A percentile compares a stretch with the other conserved stretches of the same genome.
These are phyloP conservation scores for Tuberolachnus salignus DNA, from an alignment of 2,888 invertebrate species.

Conservation along the genomic window DNA sequence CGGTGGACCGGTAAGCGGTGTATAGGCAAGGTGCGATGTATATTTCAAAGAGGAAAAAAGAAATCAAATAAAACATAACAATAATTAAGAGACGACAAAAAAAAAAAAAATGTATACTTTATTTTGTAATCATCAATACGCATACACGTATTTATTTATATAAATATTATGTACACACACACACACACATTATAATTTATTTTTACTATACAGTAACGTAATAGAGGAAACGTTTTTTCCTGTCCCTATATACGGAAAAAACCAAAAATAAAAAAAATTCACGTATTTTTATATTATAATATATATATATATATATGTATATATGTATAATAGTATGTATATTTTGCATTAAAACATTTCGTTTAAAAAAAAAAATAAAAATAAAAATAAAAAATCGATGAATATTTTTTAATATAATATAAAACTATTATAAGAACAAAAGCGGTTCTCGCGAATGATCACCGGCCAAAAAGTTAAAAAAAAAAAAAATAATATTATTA, in stretches of 20 bases:
- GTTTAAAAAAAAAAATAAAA: too few relatives aligned
- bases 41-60: neutral
- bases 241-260: too few relatives aligned
- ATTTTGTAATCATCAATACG: conserved; percentile 30
- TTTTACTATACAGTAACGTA: too few relatives aligned
- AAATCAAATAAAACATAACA: neutral
- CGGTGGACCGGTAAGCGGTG: too few relatives aligned
- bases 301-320: neutral
- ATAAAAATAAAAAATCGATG: too few relatives aligned
- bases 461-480: neutral
- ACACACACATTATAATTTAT: too few relatives aligned
- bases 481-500: conserved; percentile 7
- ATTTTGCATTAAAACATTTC: too few relatives aligned
- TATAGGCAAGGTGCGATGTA: too few relatives aligned
- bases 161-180: conserved; percentile 20
- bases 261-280: too few relatives aligned
- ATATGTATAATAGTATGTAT: neutral
- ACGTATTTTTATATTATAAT: too few relatives aligned
- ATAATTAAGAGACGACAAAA: conserved; percentile 35
- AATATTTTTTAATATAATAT: neutral
- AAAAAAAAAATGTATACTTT: conserved; percentile 8
- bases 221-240: neutral
- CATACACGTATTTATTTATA: neutral
- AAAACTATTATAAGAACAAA: neutral
- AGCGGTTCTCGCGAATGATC: neutral